Base-by-base conservation (phyloP, 2,797 vertebrate species). In the Picus viridis region DNA sequence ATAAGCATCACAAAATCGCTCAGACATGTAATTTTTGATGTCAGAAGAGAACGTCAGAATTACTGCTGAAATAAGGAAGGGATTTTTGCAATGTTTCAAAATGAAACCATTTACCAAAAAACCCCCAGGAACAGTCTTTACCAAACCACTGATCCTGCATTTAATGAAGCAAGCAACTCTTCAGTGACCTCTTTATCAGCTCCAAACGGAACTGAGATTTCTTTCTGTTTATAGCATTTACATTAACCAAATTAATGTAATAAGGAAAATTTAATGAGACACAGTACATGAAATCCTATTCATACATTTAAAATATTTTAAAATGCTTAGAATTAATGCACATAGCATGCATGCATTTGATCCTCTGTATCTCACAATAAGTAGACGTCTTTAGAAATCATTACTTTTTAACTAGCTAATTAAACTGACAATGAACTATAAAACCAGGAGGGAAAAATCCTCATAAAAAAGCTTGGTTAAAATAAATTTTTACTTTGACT, bases 11-110 rank as follows among this genome's bases (percentile, higher is more conserved):
- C 34, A 92, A 93, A 85, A 69, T 92, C 87, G 95, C 67, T 74
- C 89, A 93, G 34, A 88, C 81, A 88, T 81, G 68, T 82, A 89
- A 94, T 94, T 88, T 95, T 87, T 96, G 91, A 96, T 96, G 92
- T 95, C 95, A 95, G 91, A 94, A 90, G 45, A 90, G 70, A 94
- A 95, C 80, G 14, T 81, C 80, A 95, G 89, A 93, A 92, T 79
- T 95, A 83, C 22, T 83, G 27, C 65, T 94, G 79, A 95, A 95
- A 93, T 74, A 51, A 83, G 65, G 81, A 90, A 92, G 23, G 12
- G 12, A 45, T 81, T 95, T 95, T 92, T 63, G 74, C 34, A 88
- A 41, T 57, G n/a, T 72, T 74, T 56, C 34, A 86, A 93, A 92
- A 93, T 41, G 75, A 80, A 94, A 24, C 47, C 67, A 84, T 89